Percentiles rank a stretch among this genome's conserved stretches.
Evolutionary conservation across 2,888 invertebrate genomes (phyloP).

Genomic region (Argyresthia albistria): DNA sequence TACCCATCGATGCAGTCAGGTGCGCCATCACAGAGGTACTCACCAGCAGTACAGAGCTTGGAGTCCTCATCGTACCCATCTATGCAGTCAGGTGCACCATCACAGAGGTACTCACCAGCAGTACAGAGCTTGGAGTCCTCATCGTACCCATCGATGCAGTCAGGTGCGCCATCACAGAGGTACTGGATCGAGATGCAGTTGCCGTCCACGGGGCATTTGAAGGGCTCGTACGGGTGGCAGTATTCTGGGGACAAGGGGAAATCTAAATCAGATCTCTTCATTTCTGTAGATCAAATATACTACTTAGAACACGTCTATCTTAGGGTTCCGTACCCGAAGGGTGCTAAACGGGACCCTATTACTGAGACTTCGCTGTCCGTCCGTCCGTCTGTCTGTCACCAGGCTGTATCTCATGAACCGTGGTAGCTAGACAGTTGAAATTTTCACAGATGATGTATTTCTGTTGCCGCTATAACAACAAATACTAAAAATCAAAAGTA

Average conservation of each 20-base stretch:
- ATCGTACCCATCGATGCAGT: constrained; percentile 96
- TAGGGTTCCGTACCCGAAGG: constrained; percentile 2
- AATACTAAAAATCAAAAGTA: no score
- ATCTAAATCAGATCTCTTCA: no score
- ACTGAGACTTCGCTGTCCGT: no score
- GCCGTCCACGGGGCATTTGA: constrained; percentile 95
- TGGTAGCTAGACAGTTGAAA: no score
- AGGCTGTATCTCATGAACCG: no score
- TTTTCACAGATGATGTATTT: no score
- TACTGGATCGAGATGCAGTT: constrained; percentile 97
- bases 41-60: constrained; percentile 94
- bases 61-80: constrained; percentile 78
- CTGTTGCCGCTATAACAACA: no score
- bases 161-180: constrained; percentile 92
- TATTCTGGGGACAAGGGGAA: constrained; percentile 35
- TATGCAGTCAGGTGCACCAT: no score
- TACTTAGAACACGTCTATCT: no score
- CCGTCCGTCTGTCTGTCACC: no score
- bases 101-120: constrained; percentile 78
- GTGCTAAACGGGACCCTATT: no score
- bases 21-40: constrained; percentile 93
- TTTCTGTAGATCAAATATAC: no score
- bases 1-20: constrained; percentile 96
- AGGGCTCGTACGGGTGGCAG: constrained; percentile 96
- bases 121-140: constrained; percentile 96